phyloP scores from a whole-genome alignment of 2,888 invertebrate species.

The Teleogryllus oceanicus region DNA sequence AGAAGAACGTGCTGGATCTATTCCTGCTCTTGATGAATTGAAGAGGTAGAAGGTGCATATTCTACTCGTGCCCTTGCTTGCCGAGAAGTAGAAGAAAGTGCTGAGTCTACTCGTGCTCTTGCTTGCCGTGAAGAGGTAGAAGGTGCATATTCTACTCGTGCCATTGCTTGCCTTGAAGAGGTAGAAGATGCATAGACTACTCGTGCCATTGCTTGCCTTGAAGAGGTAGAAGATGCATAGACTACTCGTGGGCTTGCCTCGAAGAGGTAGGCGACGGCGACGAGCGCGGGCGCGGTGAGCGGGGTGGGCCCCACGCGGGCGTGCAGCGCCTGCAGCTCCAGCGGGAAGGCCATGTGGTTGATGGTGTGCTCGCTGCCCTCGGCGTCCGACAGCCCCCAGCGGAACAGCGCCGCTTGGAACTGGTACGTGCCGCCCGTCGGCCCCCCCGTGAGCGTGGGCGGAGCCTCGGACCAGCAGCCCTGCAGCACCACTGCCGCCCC shows the following conservation, averaged over 20 bases:
- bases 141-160: too few relatives aligned
- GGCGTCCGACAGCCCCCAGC: constrained; percentile 21
- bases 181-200: too few relatives aligned
- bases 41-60: too few relatives aligned
- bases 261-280: constrained; percentile 19
- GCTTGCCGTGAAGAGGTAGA: too few relatives aligned
- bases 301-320: background rate
- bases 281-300: background rate
- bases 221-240: too few relatives aligned
- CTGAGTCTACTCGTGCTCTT: too few relatives aligned
- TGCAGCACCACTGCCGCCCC: background rate
- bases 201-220: too few relatives aligned
- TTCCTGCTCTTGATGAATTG: too few relatives aligned
- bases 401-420: constrained; percentile 22
- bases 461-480: background rate
- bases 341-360: background rate
- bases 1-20: too few relatives aligned
- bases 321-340: constrained; percentile 26
- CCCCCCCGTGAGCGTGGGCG: background rate
- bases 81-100: rapidly evolving
- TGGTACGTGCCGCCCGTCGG: constrained; percentile 19
- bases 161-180: too few relatives aligned
- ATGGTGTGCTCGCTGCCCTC: constrained; percentile 27
- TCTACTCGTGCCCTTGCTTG: too few relatives aligned
- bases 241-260: background rate